Conservation (phyloP, 2,888 invertebrate genomes). For the Orchesella flavescens region DNA sequence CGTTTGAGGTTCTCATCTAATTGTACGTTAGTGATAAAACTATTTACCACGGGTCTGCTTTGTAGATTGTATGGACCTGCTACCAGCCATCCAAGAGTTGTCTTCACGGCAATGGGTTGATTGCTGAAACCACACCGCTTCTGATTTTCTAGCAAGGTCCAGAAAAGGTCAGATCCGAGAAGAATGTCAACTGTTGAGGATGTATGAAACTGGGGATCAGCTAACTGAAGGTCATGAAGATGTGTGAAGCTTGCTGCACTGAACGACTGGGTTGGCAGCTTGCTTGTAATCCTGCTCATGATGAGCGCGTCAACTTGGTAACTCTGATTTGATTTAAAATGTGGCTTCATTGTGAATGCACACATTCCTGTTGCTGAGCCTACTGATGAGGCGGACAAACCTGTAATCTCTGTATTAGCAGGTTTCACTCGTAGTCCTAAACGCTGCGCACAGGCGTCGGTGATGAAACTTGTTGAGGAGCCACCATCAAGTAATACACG, state of each 20-base stretch:
- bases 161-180: not conserved
- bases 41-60: not conserved
- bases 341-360: constrained; percentile 3
- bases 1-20: not conserved
- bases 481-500: constrained; percentile 54
- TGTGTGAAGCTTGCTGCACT: too few species aligned
- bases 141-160: not conserved
- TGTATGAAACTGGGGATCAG: not conserved
- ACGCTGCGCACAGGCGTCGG: constrained; percentile 9
- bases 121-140: not conserved
- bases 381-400: constrained; percentile 1
- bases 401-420: not conserved
- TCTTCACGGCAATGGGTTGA: not conserved
- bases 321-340: not conserved
- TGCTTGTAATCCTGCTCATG: constrained; percentile 19
- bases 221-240: too few species aligned
- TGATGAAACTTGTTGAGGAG: constrained; percentile 37
- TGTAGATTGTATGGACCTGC: not conserved
- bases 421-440: constrained; percentile 10
- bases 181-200: not conserved
- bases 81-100: not conserved
- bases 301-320: constrained; percentile 22
- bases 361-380: not conserved
- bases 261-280: not conserved
- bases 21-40: not conserved